A percentile compares a stretch with the other conserved stretches of the same genome.
phyloP scores from a whole-genome alignment of 2,888 invertebrate genomes.

The Hypena proboscidalis region DNA sequence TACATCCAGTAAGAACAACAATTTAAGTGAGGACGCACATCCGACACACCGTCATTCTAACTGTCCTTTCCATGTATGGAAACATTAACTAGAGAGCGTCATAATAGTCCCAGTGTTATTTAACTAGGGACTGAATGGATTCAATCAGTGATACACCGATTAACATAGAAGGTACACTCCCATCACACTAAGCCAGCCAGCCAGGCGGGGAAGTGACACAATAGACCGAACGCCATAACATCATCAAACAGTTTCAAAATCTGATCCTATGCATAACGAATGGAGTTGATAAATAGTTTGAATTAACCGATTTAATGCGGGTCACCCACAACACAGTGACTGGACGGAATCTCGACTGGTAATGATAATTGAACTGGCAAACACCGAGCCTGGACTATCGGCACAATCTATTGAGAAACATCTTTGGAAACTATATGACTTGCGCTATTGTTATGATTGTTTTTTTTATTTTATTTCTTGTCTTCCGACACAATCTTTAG shows the following conservation, averaged over 20 bases:
- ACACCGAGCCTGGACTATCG: constrained; percentile 81
- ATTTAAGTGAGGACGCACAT: constrained; percentile 13
- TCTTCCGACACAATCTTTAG: constrained; percentile 84
- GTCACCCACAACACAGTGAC: constrained; percentile 83
- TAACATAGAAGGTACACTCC: constrained; percentile 77
- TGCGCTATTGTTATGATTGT: constrained; percentile 82
- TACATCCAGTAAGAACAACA: constrained; percentile 1
- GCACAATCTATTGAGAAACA: constrained; percentile 74
- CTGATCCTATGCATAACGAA: constrained; percentile 84
- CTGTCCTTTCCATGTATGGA: constrained; percentile 30
- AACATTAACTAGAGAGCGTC: constrained; percentile 36
- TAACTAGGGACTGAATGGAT: constrained; percentile 69
- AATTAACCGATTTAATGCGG: constrained; percentile 86
- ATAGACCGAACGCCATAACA: constrained; percentile 75
- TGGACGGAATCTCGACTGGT: constrained; percentile 72
- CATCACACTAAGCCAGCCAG: constrained; percentile 78
- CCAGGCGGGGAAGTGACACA: constrained; percentile 65
- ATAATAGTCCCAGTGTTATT: constrained; percentile 47
- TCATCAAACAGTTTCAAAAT: constrained; percentile 83
- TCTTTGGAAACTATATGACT: constrained; percentile 80
- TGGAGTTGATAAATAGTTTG: constrained; percentile 84
- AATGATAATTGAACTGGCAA: constrained; percentile 86
- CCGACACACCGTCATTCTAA: constrained; percentile 9
- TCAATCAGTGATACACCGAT: constrained; percentile 73
- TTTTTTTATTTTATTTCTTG: constrained; percentile 76